Base-by-base conservation (phyloP, 2,113 vertebrate genomes). In the Tragelaphus strepsiceros region DNA sequence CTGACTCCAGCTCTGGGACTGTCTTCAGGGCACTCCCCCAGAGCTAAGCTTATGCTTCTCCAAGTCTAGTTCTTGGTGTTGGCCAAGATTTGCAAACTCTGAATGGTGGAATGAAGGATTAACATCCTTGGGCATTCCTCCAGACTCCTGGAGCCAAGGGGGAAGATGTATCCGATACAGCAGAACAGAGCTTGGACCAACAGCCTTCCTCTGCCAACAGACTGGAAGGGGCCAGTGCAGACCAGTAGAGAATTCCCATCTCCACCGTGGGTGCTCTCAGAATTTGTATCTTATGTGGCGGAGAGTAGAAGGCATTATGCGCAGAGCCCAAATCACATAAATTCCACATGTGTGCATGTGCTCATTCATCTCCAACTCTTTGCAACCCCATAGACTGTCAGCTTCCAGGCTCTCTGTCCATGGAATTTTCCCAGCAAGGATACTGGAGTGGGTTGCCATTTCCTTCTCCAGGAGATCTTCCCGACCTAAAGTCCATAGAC, bases 271-370 rank as follows among this genome's bases (percentile, higher is more conserved):
- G 49, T 53, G 64, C 74, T 71, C 51, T 67, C 15, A 94, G 71
- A 51, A 87, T 71, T 84, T 59, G 15, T 12, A 43, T 56, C 28
- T 64, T 78, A 14, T 54, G n/a, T 58, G 46, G 35, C 6, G 2
- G 15, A 78, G 81, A 43, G 90, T 22, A 62, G 97, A 96, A 59
- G 93, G 90, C 94, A 98, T 71, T 92, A 54, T 82, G 86, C 78
- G 97, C 64, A 82, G 67, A 89, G 39, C 84, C 98, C 94, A 97
- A 95, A 98, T 97, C 96, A 90, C 61, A 95, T 0, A 17, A n/a
- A 97, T 98, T 98, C 97, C 35, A 7, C 39, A 26, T 26, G 22
- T 26, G 71, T 21, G 6, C 43, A 26, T 26, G 22, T 43, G 71
- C 6, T 77, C 35, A 43, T 24, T 77, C 22, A 43, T 26, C 35